phyloP scores from a whole-genome alignment of 2,888 invertebrate species.

The Idaea straminata region DNA sequence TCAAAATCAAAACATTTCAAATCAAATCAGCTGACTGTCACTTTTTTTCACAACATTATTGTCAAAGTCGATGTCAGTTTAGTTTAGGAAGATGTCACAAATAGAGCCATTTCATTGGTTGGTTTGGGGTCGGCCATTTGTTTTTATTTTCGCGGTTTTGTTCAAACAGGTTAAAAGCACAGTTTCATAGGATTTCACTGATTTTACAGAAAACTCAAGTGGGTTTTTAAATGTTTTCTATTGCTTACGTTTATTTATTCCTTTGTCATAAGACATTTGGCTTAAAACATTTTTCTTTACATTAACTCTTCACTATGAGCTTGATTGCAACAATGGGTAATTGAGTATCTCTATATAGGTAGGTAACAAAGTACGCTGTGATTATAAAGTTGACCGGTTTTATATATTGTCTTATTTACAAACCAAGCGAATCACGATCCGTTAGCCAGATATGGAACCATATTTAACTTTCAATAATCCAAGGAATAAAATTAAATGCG shows the following conservation, averaged over 20 bases:
- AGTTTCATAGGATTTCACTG: background rate
- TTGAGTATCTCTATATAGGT: too few species aligned
- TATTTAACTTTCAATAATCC: conserved; percentile 21
- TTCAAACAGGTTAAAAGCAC: background rate
- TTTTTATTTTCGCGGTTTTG: background rate
- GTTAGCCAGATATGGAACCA: background rate
- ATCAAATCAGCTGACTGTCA: background rate
- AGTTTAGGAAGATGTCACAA: background rate
- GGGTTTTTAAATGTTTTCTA: too few species aligned
- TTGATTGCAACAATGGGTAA: too few species aligned
- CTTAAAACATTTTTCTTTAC: too few species aligned
- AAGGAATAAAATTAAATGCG: conserved; percentile 50
- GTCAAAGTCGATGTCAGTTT: background rate
- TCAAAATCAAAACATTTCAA: background rate
- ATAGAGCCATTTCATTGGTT: background rate
- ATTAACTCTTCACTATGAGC: too few species aligned
- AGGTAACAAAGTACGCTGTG: too few species aligned
- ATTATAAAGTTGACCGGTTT: too few species aligned
- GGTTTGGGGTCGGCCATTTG: background rate
- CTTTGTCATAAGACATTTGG: too few species aligned
- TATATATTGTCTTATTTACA: too few species aligned
- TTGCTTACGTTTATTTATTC: too few species aligned
- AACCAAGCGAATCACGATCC: background rate
- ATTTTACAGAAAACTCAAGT: too few species aligned
- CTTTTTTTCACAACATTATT: background rate